Base-by-base conservation (phyloP, 2,797 vertebrate species). In the Rhabdophis nuchalis region DNA sequence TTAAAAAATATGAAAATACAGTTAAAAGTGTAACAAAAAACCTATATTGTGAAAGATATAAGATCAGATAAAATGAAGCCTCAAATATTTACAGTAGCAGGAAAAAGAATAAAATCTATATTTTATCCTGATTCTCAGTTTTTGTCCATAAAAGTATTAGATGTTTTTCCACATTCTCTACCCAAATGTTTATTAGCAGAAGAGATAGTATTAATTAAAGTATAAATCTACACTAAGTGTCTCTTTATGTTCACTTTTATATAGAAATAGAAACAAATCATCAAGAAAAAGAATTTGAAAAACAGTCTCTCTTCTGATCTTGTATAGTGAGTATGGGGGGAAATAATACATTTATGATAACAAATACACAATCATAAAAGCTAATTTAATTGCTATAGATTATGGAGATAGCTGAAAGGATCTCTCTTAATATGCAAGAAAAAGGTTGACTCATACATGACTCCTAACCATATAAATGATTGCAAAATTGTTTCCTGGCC, bases 361-460 rank as follows among this genome's bases (percentile, higher is more conserved):
- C 94, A 93, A 95, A 93, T 56, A 56, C 89, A 82, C 46, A 11
- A 50, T 93, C 10, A 58, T 57, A 85, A 7, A 3, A 88, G 29
- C 29, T 88, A 4, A 18, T 68, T 68, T 50, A 53, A 6, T 5
- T 10, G 89, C 29, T 1, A 77, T 89, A 94, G 94, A 93, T 91
- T 85, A 90, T 93, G 87, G 88, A 95, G 87, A 90, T 64, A 93
- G 94, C 91, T 95, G 90, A 93, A 94, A 96, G 95, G 94, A 92
- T 95, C 93, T 91, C 88, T 93, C 92, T 95, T 95, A 94, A 94
- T 94, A 87, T 94, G 87, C 92, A 64, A 92, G 92, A 96, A 96
- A 94, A 87, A 96, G 91, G 92, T 95, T 96, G 96, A 96, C 95
- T 97, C 94, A 94, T 91, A 92, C 85, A 13, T 96, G 96, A 96